These are phyloP conservation scores for Yponomeuta cagnagella DNA, from an alignment of 2,888 invertebrate species.

Conservation along the genomic window DNA sequence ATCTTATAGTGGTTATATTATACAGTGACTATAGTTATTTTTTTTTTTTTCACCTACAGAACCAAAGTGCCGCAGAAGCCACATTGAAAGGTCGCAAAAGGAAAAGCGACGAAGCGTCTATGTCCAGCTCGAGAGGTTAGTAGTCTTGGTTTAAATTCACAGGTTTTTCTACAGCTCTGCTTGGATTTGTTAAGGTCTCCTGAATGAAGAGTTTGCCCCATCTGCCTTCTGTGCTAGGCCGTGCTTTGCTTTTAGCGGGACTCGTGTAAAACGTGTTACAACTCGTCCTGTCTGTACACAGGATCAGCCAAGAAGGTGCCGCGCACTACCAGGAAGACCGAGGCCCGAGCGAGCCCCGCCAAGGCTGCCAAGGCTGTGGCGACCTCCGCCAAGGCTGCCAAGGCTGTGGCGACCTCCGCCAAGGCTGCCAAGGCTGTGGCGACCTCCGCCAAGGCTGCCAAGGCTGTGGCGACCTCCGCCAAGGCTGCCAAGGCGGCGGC, in stretches of 20 bases:
- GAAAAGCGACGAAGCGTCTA: constrained; percentile 21
- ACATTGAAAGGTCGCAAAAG: constrained; percentile 25
- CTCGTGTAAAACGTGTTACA: too few species aligned
- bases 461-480: neutral
- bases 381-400: neutral
- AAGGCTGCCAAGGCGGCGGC: neutral
- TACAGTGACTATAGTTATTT: neutral
- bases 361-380: too few species aligned
- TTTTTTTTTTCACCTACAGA: neutral
- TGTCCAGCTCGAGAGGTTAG: neutral
- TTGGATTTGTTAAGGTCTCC: neutral
- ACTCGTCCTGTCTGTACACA: too few species aligned
- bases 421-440: too few species aligned
- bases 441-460: too few species aligned
- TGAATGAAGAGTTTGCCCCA: neutral
- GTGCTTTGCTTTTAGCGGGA: too few species aligned
- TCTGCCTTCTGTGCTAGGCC: too few species aligned
- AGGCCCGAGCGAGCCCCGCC: too few species aligned
- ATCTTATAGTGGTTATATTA: too few species aligned
- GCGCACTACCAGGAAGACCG: too few species aligned
- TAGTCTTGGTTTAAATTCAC: neutral
- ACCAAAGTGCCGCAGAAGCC: constrained; percentile 3
- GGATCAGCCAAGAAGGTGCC: too few species aligned
- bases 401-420: neutral
- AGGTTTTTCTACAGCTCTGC: neutral